Conservation (phyloP, 2,888 invertebrate genomes). For the Coecobrya sp. region DNA sequence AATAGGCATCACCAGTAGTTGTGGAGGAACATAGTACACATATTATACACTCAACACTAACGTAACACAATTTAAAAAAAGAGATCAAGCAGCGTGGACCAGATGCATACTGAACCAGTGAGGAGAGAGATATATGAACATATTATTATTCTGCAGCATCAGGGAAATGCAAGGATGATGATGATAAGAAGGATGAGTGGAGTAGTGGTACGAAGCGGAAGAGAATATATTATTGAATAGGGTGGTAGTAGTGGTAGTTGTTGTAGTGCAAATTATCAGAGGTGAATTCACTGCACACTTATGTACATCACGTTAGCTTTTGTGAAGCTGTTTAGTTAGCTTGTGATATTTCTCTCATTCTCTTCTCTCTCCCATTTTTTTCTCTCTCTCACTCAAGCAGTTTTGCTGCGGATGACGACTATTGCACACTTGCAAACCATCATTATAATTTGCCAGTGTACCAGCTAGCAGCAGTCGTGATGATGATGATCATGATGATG, state of each 20-base stretch:
- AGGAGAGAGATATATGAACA: not conserved
- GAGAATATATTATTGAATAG: not conserved
- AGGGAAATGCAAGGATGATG: not conserved
- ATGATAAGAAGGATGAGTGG: conserved; percentile 1
- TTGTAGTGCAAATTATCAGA: conserved; percentile 2
- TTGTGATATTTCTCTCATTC: not conserved
- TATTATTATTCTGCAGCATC: not conserved
- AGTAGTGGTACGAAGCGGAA: not conserved
- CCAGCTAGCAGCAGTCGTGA: not conserved
- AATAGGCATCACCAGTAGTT: too few relatives aligned
- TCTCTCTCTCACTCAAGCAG: not conserved
- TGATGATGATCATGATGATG: conserved; percentile 28
- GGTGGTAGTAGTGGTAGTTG: not conserved
- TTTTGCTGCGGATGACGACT: conserved; percentile 7
- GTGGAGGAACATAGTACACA: not conserved
- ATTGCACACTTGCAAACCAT: conserved; percentile 52
- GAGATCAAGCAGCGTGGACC: conserved; percentile 11
- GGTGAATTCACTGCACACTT: not conserved
- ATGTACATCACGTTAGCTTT: not conserved
- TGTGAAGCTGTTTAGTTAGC: not conserved
- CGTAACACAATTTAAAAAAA: not conserved
- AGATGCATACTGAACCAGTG: not conserved
- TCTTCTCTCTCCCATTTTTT: not conserved
- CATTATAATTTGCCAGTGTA: conserved; percentile 32
- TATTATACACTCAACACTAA: too few relatives aligned